Evolutionary conservation across 2,888 invertebrate genomes (phyloP), one percentile per base, ranked within the genome.

Genomic region (Tenthredo notha): DNA sequence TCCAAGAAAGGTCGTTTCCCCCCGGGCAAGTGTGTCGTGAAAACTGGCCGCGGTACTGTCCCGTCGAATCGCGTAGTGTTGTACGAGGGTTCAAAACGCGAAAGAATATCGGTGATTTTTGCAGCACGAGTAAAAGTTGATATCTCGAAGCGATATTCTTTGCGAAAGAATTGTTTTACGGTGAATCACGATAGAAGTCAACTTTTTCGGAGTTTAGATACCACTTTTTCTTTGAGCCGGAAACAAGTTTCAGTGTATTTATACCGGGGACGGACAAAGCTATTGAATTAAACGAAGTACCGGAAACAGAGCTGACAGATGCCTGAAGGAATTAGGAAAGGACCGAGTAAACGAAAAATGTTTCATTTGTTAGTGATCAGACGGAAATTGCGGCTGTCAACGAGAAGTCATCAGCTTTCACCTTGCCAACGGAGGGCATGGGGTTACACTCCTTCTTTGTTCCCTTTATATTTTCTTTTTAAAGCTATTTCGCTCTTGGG

Each of bases 1-100:
- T 88, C 87, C 85, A 70, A 54, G 86, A 85, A 87, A 86, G 86
- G 85, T 86, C 85, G 83, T 86, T 87, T 85, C 82, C 86, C 70
- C 83, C 85, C 80, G 67, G 80, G 80, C 58, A 10, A 80, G 61
- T 61, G 33, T 40, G 80, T 80, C 80, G 61, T 80, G 58, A 80
- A 80, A 61, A 58, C 80, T 61, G 50, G 47, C 77, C 33, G 25
- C 58, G 54, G 29, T 25, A 61, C 61, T 15, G 43, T 47, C 21
- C 21, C 47, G 43, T 40, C 21, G 29, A 25, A 21, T n/a, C 29
- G 70, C 47, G 15, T 47, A 21, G 65, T 21, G 0, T 54, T 4
- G 18, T 5, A 29, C 29, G 25, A 21, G 40, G 43, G n/a, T 74
- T 21, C 12, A 37, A n/a, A 74, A 43, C 50, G 77, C 25, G 77